Percentiles rank a stretch among this genome's conserved stretches.
Conservation (phyloP, 2,888 invertebrate genomes). For the Dolomedes plantarius region DNA sequence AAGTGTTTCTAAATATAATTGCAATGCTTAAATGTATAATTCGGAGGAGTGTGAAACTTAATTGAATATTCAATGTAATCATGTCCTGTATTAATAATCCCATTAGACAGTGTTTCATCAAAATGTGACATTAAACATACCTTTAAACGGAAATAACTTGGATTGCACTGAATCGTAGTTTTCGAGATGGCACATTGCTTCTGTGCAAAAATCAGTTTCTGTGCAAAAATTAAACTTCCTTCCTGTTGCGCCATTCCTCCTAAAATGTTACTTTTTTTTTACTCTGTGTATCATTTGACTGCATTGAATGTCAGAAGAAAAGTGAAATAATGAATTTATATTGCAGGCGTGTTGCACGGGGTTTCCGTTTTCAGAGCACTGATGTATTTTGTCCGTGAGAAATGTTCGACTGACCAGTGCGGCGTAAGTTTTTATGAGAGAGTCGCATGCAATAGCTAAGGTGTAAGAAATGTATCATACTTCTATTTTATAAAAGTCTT, state of each 20-base stretch:
- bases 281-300: no score
- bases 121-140: neutral
- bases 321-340: conserved; percentile 9
- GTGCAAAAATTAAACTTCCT: conserved; percentile 18
- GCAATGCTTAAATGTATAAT: no score
- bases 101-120: neutral
- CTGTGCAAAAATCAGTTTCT: no score
- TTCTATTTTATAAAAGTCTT: neutral
- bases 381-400: conserved; percentile 18
- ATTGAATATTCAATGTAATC: no score
- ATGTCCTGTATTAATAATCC: neutral
- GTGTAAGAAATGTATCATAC: neutral
- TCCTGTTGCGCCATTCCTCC: neutral
- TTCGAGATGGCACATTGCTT: neutral
- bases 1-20: no score
- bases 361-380: neutral
- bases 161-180: neutral
- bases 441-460: neutral
- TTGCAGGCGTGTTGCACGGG: neutral
- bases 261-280: neutral
- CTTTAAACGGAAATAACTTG: no score
- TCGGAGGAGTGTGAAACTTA: no score
- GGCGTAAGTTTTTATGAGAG: neutral
- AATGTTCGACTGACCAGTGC: neutral
- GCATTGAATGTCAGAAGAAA: neutral